A percentile compares a stretch with the other conserved stretches of the same genome.
Evolutionary conservation across 1,140 invertebrate species (phyloP).

Genomic region (Zaprionus gabonicus): DNA sequence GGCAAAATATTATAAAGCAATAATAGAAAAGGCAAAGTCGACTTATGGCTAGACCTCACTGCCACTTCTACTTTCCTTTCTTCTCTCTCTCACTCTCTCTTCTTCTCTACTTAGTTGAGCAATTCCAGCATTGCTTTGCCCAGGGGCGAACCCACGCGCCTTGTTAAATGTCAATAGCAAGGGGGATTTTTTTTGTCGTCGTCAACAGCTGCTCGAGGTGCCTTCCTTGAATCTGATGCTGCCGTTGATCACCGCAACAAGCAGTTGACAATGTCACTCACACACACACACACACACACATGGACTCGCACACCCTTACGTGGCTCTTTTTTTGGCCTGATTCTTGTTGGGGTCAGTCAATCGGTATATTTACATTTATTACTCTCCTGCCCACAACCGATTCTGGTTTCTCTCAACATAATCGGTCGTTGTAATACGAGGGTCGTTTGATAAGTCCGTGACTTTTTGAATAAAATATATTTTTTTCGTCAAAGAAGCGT

Average conservation of each 20-base stretch:
- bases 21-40: slow-evolving; percentile 52
- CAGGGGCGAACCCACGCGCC: slow-evolving; percentile 54
- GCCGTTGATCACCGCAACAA: slow-evolving; percentile 62
- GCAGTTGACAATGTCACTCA: slow-evolving; percentile 30
- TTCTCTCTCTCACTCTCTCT: not conserved
- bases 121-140: slow-evolving; percentile 26
- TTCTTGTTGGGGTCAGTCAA: slow-evolving; percentile 43
- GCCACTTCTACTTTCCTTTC: not conserved
- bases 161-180: slow-evolving; percentile 84
- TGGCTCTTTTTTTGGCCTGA: not conserved
- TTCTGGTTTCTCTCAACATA: slow-evolving; percentile 45
- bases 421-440: slow-evolving; percentile 51
- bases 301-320: not conserved
- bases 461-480: no score
- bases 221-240: slow-evolving; percentile 1
- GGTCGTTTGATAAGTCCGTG: no score
- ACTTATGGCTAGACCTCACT: slow-evolving; percentile 19
- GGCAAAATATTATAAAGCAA: slow-evolving; percentile 70
- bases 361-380: slow-evolving; percentile 71
- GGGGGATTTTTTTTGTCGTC: slow-evolving; percentile 26
- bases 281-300: not conserved
- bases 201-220: slow-evolving; percentile 62
- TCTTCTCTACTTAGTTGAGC: not conserved
- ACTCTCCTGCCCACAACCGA: slow-evolving; percentile 22
- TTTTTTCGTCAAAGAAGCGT: no score